phyloP scores from a whole-genome alignment of 2,888 invertebrate genomes.

The Arctia plantaginis region DNA sequence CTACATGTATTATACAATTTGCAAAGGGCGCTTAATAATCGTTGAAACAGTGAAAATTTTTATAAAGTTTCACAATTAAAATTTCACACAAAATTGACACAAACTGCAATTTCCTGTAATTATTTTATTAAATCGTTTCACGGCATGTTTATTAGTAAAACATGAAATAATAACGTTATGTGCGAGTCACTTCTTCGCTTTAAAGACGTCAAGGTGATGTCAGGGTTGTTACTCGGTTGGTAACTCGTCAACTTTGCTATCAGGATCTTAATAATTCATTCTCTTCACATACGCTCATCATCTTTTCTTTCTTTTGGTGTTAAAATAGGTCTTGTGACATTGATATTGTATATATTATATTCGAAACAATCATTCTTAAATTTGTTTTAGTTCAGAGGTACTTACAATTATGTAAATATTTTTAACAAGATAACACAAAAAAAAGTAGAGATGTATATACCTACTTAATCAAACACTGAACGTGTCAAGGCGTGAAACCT shows the following conservation, averaged over 20 bases:
- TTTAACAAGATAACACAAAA: neutral
- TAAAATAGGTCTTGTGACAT: neutral
- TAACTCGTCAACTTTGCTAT: too few relatives aligned
- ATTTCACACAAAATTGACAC: too few relatives aligned
- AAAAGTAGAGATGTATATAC: neutral
- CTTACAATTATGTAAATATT: neutral
- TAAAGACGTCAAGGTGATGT: neutral
- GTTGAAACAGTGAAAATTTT: neutral
- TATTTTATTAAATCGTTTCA: neutral
- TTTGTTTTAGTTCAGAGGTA: neutral
- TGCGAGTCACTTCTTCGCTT: neutral
- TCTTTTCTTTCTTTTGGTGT: neutral
- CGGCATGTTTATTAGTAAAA: neutral
- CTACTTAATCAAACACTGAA: conserved; percentile 1
- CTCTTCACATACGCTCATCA: neutral
- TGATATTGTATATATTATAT: too few relatives aligned
- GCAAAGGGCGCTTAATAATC: neutral
- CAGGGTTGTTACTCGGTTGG: neutral
- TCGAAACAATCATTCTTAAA: too few relatives aligned
- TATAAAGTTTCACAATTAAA: too few relatives aligned
- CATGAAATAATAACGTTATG: neutral
- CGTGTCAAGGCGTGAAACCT: conserved; percentile 23
- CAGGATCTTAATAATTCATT: neutral
- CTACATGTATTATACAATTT: neutral
- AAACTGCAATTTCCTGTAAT: too few relatives aligned